Evolutionary conservation across 2,113 vertebrate species (phyloP).

Genomic region (Siniperca chuatsi): DNA sequence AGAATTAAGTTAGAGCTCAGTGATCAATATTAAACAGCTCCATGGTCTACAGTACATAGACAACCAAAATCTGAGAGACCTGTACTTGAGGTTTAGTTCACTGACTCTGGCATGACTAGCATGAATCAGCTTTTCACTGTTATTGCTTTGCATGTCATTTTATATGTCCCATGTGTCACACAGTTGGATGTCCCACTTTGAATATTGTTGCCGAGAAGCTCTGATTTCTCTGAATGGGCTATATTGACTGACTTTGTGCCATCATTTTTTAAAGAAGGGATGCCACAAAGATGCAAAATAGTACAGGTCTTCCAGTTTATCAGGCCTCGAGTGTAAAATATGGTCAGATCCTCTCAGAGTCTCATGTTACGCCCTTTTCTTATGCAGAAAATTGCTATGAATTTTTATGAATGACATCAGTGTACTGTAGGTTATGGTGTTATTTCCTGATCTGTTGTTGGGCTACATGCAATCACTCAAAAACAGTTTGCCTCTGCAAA

Average conservation of each 20-base stretch:
- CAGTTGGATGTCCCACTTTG: neutral
- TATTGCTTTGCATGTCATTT: neutral
- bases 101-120: too few species aligned
- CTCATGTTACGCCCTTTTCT: neutral
- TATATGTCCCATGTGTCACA: neutral
- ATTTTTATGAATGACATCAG: too few species aligned
- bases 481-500: neutral
- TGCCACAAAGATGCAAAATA: neutral
- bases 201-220: neutral
- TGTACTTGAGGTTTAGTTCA: neutral
- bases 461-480: neutral
- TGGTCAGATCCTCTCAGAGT: neutral
- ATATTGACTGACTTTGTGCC: neutral
- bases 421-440: too few species aligned
- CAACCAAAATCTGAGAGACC: neutral
- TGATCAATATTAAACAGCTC: neutral
- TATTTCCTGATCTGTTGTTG: neutral
- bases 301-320: slow-evolving; percentile 8
- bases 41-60: neutral
- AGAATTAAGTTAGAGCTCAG: neutral
- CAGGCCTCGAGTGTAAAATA: neutral
- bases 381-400: neutral
- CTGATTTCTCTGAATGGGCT: neutral
- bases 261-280: slow-evolving; percentile 19
- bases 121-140: neutral